phyloP scores from a whole-genome alignment of 2,113 vertebrate genomes.

The Nothobranchius furzeri region DNA sequence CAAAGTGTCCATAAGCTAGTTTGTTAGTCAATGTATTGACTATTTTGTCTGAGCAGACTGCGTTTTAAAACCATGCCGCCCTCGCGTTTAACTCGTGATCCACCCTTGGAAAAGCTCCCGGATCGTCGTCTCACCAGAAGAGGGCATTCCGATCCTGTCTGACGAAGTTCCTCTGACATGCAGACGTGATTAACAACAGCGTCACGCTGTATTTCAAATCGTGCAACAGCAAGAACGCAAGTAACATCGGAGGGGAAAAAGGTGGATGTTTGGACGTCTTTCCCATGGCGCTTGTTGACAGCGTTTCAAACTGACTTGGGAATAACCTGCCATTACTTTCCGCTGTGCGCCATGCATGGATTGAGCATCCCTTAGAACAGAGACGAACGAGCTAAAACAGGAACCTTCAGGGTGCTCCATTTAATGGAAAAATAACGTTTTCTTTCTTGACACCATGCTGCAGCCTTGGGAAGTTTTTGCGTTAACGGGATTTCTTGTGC shows the following conservation, averaged over 20 bases:
- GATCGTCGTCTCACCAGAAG: slow-evolving; percentile 78
- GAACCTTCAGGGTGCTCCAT: slow-evolving; percentile 27
- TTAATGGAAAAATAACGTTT: slow-evolving; percentile 29
- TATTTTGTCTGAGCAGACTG: background rate
- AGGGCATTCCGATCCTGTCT: slow-evolving; percentile 80
- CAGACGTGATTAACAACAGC: slow-evolving; percentile 69
- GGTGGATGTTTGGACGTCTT: slow-evolving; percentile 39
- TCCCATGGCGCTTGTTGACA: slow-evolving; percentile 15
- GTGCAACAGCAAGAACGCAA: slow-evolving; percentile 25
- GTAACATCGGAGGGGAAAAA: slow-evolving; percentile 16
- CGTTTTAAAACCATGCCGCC: slow-evolving; percentile 3
- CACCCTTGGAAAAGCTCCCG: slow-evolving; percentile 31
- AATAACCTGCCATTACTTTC: slow-evolving; percentile 40
- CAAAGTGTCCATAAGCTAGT: background rate
- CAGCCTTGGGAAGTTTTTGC: slow-evolving; percentile 30
- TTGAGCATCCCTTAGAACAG: slow-evolving; percentile 43
- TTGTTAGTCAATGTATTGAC: too few species aligned
- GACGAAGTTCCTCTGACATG: slow-evolving; percentile 76
- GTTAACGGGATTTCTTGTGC: slow-evolving; percentile 33
- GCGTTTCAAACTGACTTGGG: slow-evolving; percentile 44
- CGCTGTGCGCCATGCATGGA: slow-evolving; percentile 58
- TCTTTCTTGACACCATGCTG: slow-evolving; percentile 41
- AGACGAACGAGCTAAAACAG: slow-evolving; percentile 30
- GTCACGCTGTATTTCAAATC: slow-evolving; percentile 51
- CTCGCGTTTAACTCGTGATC: slow-evolving; percentile 15